These are phyloP conservation scores for Bombus balteatus DNA, from an alignment of 1,140 invertebrate genomes.

Conservation along the genomic window DNA sequence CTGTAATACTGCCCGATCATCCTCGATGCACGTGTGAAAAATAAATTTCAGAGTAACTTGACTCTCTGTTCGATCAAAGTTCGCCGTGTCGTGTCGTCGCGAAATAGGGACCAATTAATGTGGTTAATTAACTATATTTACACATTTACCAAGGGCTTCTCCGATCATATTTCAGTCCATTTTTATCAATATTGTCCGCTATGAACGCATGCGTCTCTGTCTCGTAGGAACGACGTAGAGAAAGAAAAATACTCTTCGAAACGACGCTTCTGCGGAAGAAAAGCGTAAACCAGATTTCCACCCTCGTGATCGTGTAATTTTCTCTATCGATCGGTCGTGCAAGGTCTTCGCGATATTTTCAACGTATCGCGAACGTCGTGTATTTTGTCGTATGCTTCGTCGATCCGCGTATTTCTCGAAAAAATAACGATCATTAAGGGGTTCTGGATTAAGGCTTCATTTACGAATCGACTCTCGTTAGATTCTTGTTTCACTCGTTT, in stretches of 20 bases:
- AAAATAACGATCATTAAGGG: neutral
- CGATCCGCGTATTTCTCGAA: neutral
- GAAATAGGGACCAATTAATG: neutral
- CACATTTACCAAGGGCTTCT: slow-evolving; percentile 8
- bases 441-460: neutral
- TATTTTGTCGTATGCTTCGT: neutral
- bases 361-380: neutral
- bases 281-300: neutral
- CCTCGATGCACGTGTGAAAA: slow-evolving; percentile 62
- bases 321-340: neutral
- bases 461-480: neutral
- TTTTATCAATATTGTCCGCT: neutral
- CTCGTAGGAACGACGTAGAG: slow-evolving; percentile 28
- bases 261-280: neutral
- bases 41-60: slow-evolving; percentile 60
- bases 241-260: slow-evolving; percentile 30
- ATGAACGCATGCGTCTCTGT: neutral
- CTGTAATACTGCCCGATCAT: slow-evolving; percentile 6
- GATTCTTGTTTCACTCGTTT: neutral
- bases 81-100: neutral
- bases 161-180: neutral
- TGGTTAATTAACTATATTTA: slow-evolving; percentile 12
- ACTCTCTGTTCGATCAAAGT: slow-evolving; percentile 1
- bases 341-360: neutral
- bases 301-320: neutral